Conservation (phyloP, 2,888 invertebrate genomes). For the Orchesella flavescens region DNA sequence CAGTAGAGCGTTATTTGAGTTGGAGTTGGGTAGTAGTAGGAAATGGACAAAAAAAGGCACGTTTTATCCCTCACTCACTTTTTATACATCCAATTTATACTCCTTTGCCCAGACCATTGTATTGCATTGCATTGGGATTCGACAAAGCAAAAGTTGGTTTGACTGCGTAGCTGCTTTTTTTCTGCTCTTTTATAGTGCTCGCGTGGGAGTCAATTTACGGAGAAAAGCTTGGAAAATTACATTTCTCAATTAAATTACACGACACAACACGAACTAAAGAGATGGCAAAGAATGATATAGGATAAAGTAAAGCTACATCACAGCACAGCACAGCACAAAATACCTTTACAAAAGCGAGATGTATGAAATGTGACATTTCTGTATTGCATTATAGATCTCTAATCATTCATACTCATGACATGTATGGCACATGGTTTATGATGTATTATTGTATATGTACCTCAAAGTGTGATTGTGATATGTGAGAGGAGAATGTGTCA, state of each 20-base stretch:
- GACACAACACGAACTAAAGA: not conserved
- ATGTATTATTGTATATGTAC: too few relatives aligned
- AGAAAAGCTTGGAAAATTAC: conserved; percentile 40
- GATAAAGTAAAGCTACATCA: not conserved
- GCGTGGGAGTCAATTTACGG: conserved; percentile 50
- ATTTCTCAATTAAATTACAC: conserved; percentile 46
- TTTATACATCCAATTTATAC: too few relatives aligned
- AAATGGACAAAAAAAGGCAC: not conserved
- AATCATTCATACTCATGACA: too few relatives aligned
- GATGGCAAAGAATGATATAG: not conserved
- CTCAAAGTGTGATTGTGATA: too few relatives aligned
- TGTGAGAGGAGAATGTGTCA: too few relatives aligned
- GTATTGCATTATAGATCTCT: too few relatives aligned
- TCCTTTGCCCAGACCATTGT: too few relatives aligned
- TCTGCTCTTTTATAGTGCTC: conserved; percentile 30
- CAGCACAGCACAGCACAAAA: not conserved
- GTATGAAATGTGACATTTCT: too few relatives aligned
- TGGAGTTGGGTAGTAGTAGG: too few relatives aligned
- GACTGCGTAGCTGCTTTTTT: conserved; percentile 1
- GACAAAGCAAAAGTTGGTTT: not conserved
- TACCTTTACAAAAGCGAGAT: not conserved
- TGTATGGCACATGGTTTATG: too few relatives aligned
- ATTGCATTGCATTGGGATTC: conserved; percentile 21
- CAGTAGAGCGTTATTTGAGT: too few relatives aligned
- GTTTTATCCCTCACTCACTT: conserved; percentile 7